These are phyloP conservation scores for Delia radicum DNA, from an alignment of 1,140 invertebrate genomes.

Conservation along the genomic window DNA sequence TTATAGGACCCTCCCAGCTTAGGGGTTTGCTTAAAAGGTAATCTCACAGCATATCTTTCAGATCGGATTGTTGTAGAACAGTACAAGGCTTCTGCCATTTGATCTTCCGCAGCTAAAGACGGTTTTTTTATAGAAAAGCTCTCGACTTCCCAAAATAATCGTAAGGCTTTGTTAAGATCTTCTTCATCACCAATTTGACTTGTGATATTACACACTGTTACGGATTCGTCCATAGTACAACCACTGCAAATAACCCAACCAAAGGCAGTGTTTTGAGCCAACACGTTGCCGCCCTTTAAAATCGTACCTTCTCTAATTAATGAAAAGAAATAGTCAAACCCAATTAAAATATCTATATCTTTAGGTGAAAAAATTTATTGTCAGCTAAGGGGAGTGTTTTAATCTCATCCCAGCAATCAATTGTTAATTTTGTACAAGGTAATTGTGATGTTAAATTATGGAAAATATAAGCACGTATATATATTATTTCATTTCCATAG, in stretches of 20 bases:
- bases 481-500: neutral
- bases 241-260: neutral
- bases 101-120: neutral
- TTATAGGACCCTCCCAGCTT: neutral
- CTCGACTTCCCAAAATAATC: neutral
- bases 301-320: neutral
- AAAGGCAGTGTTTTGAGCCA: neutral
- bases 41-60: neutral
- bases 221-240: neutral
- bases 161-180: neutral
- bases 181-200: neutral
- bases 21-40: neutral
- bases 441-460: conserved; percentile 8
- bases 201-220: neutral
- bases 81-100: neutral
- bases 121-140: neutral
- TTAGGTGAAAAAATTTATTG: no score
- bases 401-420: neutral
- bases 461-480: neutral
- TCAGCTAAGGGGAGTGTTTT: neutral
- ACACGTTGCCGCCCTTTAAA: neutral
- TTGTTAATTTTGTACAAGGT: neutral
- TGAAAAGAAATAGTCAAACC: neutral
- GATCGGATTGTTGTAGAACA: neutral
- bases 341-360: neutral